These are phyloP conservation scores for Ostrea denselamellosa DNA, from an alignment of 1,140 invertebrate genomes.

Conservation along the genomic window DNA sequence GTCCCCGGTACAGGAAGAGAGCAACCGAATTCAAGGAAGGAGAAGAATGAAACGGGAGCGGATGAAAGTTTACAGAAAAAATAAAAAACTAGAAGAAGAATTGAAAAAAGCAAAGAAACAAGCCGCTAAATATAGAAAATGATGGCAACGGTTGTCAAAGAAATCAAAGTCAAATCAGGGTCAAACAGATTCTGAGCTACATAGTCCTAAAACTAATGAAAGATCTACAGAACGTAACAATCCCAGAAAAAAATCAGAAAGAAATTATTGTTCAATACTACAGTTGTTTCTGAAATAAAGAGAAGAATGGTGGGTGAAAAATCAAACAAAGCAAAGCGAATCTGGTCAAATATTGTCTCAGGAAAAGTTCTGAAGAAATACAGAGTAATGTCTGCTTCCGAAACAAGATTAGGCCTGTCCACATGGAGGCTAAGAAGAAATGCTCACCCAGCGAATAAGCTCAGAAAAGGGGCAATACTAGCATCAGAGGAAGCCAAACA, in stretches of 20 bases:
- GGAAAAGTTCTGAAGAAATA: slow-evolving; percentile 1
- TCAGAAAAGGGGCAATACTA: not conserved
- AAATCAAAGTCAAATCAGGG: not conserved
- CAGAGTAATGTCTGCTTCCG: not conserved
- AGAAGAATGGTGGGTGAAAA: not conserved
- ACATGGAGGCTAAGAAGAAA: not conserved
- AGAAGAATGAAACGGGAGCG: not conserved
- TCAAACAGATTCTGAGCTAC: not conserved
- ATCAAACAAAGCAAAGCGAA: not conserved
- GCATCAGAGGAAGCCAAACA: not conserved
- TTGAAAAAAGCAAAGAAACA: not conserved
- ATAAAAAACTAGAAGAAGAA: not conserved
- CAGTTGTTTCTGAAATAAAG: not conserved
- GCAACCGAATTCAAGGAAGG: not conserved
- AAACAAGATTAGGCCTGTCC: not conserved
- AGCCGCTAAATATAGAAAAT: slow-evolving; percentile 9
- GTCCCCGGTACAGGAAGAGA: not conserved
- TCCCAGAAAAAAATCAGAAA: not conserved
- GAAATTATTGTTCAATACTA: not conserved
- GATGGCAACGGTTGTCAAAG: not conserved
- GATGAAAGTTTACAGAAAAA: slow-evolving; percentile 1
- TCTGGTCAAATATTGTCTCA: not conserved
- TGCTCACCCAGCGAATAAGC: not conserved
- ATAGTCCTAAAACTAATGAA: slow-evolving; percentile 2
- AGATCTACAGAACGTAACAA: not conserved